Base-by-base conservation (phyloP, 1,140 invertebrate species). In the Polypedilum vanderplanki region DNA sequence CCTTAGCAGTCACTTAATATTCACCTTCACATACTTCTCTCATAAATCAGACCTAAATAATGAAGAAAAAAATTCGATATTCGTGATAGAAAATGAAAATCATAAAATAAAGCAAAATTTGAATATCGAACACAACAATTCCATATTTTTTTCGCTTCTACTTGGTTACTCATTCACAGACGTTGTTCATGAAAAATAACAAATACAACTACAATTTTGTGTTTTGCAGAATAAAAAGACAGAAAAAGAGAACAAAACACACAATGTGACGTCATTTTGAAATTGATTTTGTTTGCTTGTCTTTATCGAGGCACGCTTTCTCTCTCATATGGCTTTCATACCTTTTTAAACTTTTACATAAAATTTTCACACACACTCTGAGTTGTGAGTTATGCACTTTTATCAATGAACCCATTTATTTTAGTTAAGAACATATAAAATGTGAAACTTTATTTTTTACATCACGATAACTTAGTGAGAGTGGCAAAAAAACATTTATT, bases 121-220 rank as follows among this genome's bases (percentile, higher is more conserved):
- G 46, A 57, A 57, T 57, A 57, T 57, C 46, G 46, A 57, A 57
- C 46, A 57, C n/a, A 57, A 57, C 46, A 57, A 57, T n/a, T 46
- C 8, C 41, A 57, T 15, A 57, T 57, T n/a, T n/a, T n/a, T n/a
- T n/a, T n/a, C n/a, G n/a, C n/a, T n/a, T 12, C 46, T 8, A 57
- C 46, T 57, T 57, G 15, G 46, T 57, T 57, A 57, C 46, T n/a
- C 24, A 5, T 33, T 33, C 46, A n/a, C 46, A 57, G 46, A 57
- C 46, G 46, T 33, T 33, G 24, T 57, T 57, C 46, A n/a, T 57
- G 46, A 57, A 57, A 57, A 57, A 57, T 57, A n/a, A 57, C 46
- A 57, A 46, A 46, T 46, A 12, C 10, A 41, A 41, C 10, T 41
- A 10, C 10, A 41, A 41, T 41, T 41, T 41, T 41, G 40, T 5